Evolutionary conservation across 2,888 invertebrate species (phyloP).

Genomic region (Euplagia quadripunctaria): DNA sequence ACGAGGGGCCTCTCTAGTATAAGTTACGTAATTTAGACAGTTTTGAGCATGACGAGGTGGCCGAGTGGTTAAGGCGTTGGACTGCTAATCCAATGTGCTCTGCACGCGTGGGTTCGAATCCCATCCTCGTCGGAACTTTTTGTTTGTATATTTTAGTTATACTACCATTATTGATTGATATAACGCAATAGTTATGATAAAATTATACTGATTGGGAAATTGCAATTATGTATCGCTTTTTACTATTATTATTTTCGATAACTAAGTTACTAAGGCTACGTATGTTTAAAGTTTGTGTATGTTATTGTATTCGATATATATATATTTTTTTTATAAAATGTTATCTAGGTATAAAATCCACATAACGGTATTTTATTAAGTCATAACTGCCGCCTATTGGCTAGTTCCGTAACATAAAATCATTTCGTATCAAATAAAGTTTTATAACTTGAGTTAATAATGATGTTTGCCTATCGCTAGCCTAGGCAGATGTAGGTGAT

Average conservation of each 20-base stretch:
- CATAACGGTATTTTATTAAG: background rate
- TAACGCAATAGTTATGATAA: background rate
- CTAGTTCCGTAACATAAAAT: slow-evolving; percentile 42
- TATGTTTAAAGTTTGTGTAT: background rate
- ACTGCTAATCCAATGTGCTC: slow-evolving; percentile 95
- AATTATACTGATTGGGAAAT: slow-evolving; percentile 1
- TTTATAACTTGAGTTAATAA: slow-evolving; percentile 47
- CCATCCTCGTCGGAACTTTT: slow-evolving; percentile 90
- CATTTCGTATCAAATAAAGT: slow-evolving; percentile 60
- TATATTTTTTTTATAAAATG: background rate
- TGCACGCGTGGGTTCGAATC: slow-evolving; percentile 95
- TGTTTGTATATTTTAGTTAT: slow-evolving; percentile 29
- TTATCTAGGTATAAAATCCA: background rate
- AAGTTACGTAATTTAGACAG: slow-evolving; percentile 56
- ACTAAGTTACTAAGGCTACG: background rate
- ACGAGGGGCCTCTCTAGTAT: slow-evolving; percentile 30
- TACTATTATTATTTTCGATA: background rate
- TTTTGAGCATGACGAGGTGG: slow-evolving; percentile 89
- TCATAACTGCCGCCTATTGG: background rate
- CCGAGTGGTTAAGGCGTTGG: slow-evolving; percentile 95
- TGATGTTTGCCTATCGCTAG: slow-evolving; percentile 43
- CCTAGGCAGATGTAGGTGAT: slow-evolving; percentile 14
- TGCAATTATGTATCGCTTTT: background rate
- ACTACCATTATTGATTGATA: slow-evolving; percentile 10
- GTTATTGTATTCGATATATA: background rate